These are phyloP conservation scores for Lophotriccus pileatus DNA, from an alignment of 2,797 vertebrate genomes.

Conservation along the genomic window DNA sequence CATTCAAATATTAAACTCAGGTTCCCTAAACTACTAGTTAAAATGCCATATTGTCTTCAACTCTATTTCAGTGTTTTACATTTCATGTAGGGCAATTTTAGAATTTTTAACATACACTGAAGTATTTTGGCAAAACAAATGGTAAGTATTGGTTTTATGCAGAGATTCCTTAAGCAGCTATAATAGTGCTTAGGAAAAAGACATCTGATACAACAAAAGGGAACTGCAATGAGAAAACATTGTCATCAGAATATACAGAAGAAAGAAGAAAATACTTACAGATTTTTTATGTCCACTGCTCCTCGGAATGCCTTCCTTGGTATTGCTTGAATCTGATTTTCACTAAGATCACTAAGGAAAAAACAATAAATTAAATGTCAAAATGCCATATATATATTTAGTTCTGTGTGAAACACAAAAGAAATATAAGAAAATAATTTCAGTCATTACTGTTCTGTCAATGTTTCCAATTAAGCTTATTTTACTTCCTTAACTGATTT, in stretches of 20 bases:
- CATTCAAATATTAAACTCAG: neutral
- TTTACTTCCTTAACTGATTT: neutral
- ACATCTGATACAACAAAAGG: neutral
- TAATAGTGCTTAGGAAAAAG: neutral
- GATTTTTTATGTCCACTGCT: slow-evolving; percentile 96
- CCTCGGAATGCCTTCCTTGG: slow-evolving; percentile 97
- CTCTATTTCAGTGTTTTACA: neutral
- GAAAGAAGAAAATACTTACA: slow-evolving; percentile 82
- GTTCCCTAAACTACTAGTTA: neutral
- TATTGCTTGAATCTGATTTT: slow-evolving; percentile 97
- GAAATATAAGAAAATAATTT: neutral
- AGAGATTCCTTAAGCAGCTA: neutral
- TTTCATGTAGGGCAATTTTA: neutral
- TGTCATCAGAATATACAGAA: neutral
- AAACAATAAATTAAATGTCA: neutral
- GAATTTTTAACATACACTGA: neutral
- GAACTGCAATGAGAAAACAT: neutral
- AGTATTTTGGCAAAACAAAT: slow-evolving; percentile 12
- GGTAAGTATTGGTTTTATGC: neutral
- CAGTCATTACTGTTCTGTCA: neutral
- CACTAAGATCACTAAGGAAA: slow-evolving; percentile 89
- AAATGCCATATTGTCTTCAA: neutral
- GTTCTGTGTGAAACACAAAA: neutral
- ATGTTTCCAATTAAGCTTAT: neutral
- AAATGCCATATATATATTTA: neutral